Evolutionary conservation across 2,113 vertebrate genomes (phyloP).

Genomic region (Capreolus pygargus): DNA sequence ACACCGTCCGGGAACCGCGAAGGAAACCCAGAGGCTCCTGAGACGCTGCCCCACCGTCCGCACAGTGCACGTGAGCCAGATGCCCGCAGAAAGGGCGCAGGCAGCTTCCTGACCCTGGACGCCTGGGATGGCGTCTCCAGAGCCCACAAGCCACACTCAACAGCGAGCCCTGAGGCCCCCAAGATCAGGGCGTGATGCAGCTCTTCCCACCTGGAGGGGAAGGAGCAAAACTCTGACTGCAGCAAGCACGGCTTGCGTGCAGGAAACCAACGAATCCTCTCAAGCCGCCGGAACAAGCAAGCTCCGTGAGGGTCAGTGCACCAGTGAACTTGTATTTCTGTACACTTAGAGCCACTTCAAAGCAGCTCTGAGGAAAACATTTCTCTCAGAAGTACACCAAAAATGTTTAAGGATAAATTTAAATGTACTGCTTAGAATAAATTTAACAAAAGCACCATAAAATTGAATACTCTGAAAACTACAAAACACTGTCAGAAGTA

Average conservation of each 20-base stretch:
- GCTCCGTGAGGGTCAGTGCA: not conserved
- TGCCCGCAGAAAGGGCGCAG: too few species aligned
- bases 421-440: not conserved
- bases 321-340: not conserved
- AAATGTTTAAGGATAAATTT: not conserved
- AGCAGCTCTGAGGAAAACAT: not conserved
- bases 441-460: not conserved
- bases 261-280: not conserved
- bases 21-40: not conserved
- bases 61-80: accelerated
- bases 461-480: not conserved
- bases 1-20: accelerated
- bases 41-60: accelerated
- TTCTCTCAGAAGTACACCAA: not conserved
- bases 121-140: not conserved
- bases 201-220: not conserved
- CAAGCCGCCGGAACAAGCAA: not conserved
- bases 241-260: too few species aligned
- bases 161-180: not conserved
- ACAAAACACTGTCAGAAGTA: not conserved
- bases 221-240: not conserved
- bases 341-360: not conserved
- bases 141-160: not conserved
- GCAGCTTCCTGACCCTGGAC: not conserved
- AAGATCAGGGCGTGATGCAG: not conserved